Evolutionary conservation across 2,113 vertebrate species (phyloP).

Genomic region (Gopherus flavomarginatus): DNA sequence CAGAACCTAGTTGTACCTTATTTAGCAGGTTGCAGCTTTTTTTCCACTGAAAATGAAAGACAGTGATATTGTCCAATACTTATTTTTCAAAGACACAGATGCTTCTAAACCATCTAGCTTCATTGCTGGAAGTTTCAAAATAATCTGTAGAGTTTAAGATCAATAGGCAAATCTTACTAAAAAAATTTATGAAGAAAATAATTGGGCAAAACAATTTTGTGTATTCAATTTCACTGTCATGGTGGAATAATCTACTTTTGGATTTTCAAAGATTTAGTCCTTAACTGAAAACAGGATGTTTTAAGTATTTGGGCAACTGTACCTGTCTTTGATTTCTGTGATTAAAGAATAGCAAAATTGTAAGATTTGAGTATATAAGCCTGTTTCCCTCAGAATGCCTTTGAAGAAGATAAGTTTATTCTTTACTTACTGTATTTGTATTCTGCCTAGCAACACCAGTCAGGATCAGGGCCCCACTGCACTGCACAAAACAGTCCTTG

Average conservation of each 20-base stretch:
- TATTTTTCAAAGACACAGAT: accelerated
- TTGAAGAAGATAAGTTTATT: not conserved
- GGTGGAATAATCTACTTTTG: not conserved
- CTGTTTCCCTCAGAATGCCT: not conserved
- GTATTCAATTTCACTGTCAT: not conserved
- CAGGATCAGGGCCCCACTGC: not conserved
- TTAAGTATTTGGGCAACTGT: not conserved
- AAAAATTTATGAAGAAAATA: not conserved
- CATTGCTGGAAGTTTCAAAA: not conserved
- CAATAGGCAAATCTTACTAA: not conserved
- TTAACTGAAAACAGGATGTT: not conserved
- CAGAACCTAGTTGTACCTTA: not conserved
- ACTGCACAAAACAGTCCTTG: not conserved
- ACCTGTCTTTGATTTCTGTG: not conserved
- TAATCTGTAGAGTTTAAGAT: not conserved
- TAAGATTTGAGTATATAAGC: not conserved
- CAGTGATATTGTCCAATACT: not conserved
- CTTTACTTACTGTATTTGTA: not conserved
- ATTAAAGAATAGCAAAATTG: not conserved
- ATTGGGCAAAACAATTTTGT: not conserved
- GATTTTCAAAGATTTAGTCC: not conserved
- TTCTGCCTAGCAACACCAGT: not conserved
- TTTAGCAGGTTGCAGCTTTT: not conserved
- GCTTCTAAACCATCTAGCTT: not conserved
- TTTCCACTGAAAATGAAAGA: not conserved